phyloP scores from a whole-genome alignment of 92 coral and sea anemone genomes.

The Epizoanthus rinbou region DNA sequence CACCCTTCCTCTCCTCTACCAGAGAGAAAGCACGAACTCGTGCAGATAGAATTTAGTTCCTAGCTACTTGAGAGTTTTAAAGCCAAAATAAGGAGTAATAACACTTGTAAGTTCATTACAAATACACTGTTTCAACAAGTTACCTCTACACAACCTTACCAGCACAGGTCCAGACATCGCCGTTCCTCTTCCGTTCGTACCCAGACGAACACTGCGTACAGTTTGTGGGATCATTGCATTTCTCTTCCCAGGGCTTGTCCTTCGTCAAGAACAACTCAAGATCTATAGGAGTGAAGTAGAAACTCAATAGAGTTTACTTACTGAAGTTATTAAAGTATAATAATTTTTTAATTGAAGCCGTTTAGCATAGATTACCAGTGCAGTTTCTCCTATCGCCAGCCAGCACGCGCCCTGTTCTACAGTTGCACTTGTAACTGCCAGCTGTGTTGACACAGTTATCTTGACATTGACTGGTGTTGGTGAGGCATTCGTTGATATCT shows the following conservation, averaged over 20 bases:
- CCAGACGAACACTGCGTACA: constrained; percentile 2
- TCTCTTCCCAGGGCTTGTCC: constrained; percentile 6
- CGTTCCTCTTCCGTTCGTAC: not conserved
- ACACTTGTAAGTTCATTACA: too few species aligned
- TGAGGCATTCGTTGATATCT: constrained; percentile 1
- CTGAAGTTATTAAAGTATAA: too few species aligned
- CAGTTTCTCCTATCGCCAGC: not conserved
- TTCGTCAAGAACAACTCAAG: not conserved
- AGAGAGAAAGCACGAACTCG: too few species aligned
- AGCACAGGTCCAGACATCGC: constrained; percentile 5
- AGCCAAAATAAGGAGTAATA: too few species aligned
- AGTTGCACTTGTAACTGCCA: too few species aligned
- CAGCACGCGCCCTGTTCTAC: not conserved
- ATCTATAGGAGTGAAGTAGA: not conserved
- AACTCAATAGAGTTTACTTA: too few species aligned
- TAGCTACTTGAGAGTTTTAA: too few species aligned
- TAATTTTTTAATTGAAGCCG: too few species aligned
- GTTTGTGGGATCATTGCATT: not conserved
- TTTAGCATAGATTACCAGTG: not conserved
- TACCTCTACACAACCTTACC: not conserved
- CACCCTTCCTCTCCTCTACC: too few species aligned
- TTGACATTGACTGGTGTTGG: not conserved
- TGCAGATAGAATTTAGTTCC: too few species aligned
- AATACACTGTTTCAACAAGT: too few species aligned
- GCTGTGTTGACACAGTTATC: not conserved